These are phyloP conservation scores for Gymnocephalus cernua DNA, from an alignment of 2,113 vertebrate genomes.

Conservation along the genomic window DNA sequence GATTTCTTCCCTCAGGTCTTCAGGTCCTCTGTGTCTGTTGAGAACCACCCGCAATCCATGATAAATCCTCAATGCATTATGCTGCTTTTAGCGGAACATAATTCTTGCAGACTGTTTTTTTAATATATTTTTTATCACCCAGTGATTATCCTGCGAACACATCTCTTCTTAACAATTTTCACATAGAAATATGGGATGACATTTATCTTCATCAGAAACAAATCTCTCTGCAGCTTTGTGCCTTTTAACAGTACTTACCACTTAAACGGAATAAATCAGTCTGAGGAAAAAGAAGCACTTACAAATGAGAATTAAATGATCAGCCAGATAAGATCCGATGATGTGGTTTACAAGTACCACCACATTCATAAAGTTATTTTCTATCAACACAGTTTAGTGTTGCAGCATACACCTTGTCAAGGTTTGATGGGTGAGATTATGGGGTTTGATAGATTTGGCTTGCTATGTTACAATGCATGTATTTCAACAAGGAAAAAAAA, in stretches of 20 bases:
- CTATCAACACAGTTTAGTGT: slow-evolving; percentile 29
- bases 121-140: slow-evolving; percentile 44
- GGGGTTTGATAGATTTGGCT: background rate
- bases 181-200: slow-evolving; percentile 53
- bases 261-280: slow-evolving; percentile 2
- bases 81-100: slow-evolving; percentile 77
- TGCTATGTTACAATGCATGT: background rate
- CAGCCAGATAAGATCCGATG: slow-evolving; percentile 14
- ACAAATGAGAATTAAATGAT: slow-evolving; percentile 17
- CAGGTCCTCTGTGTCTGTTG: background rate
- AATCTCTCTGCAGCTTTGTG: slow-evolving; percentile 31
- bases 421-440: slow-evolving; percentile 25
- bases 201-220: slow-evolving; percentile 66
- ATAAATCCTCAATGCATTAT: slow-evolving; percentile 59
- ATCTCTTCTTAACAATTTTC: slow-evolving; percentile 49
- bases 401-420: slow-evolving; percentile 15
- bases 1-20: slow-evolving; percentile 23
- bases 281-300: background rate
- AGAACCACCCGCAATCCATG: slow-evolving; percentile 30
- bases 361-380: slow-evolving; percentile 14
- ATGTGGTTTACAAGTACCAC: slow-evolving; percentile 16
- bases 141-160: slow-evolving; percentile 75
- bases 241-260: slow-evolving; percentile 22
- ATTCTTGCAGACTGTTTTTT: slow-evolving; percentile 68
- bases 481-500: slow-evolving; percentile 21